Evolutionary conservation across 2,888 invertebrate species (phyloP), one percentile per base, ranked within the genome.

Genomic region (Synanthedon myopaeformis): DNA sequence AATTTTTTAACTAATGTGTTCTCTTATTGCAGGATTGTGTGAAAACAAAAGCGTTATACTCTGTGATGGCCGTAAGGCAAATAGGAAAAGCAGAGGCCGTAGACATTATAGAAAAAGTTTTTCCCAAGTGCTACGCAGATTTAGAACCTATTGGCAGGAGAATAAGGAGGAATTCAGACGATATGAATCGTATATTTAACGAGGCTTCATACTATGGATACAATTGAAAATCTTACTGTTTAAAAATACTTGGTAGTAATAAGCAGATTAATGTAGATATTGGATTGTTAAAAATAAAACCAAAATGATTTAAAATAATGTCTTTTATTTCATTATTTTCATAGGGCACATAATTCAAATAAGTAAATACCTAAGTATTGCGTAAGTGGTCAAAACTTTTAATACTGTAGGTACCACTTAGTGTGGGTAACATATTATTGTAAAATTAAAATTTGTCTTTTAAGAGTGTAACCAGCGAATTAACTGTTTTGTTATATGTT

Each of bases 131-230:
- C 76, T 98, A 98, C 70, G 90, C 91, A 17, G 98, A 98, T 77
- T 85, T 97, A 63, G 98, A 98, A 72, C 98, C 98, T 0, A 90
- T 98, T 52, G 97, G 97, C 0, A 85, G 95, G 61, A 82, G 94
- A 58, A 86, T 94, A 58, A 89, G 93, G 60, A 88, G 94, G 56
- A 94, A 93, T 70, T 94, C 94, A 0, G 79, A 88, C 0, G 96
- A 96, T 67, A 92, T 94, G 89, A 76, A 90, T 3, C 90, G 90
- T 71, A 95, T 95, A 0, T 94, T 92, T 68, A 86, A 89, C 62
- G 96, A 96, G 75, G 93, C 92, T 0, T 88, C 90, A 54, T 91
- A 92, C 70, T 95, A 93, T 76, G 96, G 96, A 3, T 96, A 96
- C 77, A 91, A 91, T 57, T 84, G 51, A 61, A 17, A 45, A 45